These are phyloP conservation scores for Pagrus major DNA, from an alignment of 2,113 vertebrate genomes.

Conservation along the genomic window DNA sequence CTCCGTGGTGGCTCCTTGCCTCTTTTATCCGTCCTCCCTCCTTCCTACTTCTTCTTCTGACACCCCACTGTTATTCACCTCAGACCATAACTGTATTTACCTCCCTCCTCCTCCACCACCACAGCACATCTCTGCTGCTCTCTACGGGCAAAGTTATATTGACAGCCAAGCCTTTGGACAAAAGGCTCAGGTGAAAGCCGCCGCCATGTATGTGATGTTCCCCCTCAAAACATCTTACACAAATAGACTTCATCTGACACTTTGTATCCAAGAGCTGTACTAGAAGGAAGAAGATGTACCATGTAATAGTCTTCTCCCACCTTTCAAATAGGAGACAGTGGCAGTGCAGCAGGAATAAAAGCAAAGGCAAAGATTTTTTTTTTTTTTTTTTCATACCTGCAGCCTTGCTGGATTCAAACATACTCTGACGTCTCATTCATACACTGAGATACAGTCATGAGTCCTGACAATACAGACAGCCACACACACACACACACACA, in stretches of 20 bases:
- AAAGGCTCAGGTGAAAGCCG: conserved; percentile 49
- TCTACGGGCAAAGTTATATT: conserved; percentile 42
- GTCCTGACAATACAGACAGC: conserved; percentile 16
- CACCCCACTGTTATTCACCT: conserved; percentile 67
- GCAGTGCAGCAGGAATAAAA: conserved; percentile 48
- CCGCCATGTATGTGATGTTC: conserved; percentile 52
- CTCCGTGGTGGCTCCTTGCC: conserved; percentile 2
- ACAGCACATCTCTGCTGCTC: conserved; percentile 33
- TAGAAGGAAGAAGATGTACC: conserved; percentile 62
- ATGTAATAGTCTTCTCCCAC: conserved; percentile 57
- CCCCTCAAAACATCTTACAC: conserved; percentile 56
- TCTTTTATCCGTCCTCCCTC: conserved; percentile 23
- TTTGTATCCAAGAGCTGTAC: conserved; percentile 56
- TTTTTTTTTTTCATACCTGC: conserved; percentile 41
- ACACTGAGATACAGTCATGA: conserved; percentile 29
- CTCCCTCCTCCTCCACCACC: conserved; percentile 22
- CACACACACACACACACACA: conserved; percentile 5
- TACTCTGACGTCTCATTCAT: conserved; percentile 60
- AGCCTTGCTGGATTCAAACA: conserved; percentile 52
- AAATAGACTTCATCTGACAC: conserved; percentile 72
- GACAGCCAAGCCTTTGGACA: conserved; percentile 54
- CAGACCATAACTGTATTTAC: conserved; percentile 69
- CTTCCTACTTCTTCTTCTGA: conserved; percentile 38
- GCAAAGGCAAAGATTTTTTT: conserved; percentile 32
- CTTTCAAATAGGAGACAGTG: conserved; percentile 55